Percentiles rank a stretch among this genome's conserved stretches.
Conservation (phyloP, 2,797 vertebrate species). For the Epinephelus awoara region DNA sequence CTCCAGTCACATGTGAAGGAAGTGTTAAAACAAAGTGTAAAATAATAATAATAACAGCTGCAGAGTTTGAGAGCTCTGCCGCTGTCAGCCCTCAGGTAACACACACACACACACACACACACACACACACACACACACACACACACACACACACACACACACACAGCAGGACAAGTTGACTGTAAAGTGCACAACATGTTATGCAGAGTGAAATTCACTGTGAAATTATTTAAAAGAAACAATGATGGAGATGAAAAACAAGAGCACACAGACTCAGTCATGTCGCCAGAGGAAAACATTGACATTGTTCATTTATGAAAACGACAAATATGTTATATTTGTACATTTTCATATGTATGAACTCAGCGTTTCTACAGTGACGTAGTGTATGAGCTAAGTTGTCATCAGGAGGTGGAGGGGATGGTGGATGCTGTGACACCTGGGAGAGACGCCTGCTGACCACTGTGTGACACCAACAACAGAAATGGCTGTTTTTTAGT, state of each 20-base stretch:
- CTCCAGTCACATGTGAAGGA: constrained; percentile 9
- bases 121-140: constrained; percentile 19
- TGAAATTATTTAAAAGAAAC: constrained; percentile 4
- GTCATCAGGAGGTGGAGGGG: too few species aligned
- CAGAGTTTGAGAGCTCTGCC: constrained; percentile 13
- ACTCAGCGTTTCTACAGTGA: too few species aligned
- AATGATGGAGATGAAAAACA: neutral
- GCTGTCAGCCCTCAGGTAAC: constrained; percentile 36
- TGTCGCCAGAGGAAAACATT: too few species aligned
- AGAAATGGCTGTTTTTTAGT: too few species aligned
- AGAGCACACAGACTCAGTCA: neutral
- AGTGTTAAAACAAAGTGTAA: constrained; percentile 21
- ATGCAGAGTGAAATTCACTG: constrained; percentile 4
- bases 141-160: constrained; percentile 11
- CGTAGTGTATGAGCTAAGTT: too few species aligned
- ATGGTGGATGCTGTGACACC: too few species aligned
- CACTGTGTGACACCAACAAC: too few species aligned
- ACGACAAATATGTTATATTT: too few species aligned
- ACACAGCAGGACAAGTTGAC: neutral
- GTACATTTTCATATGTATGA: too few species aligned
- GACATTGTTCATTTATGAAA: neutral
- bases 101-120: neutral
- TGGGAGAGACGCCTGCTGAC: too few species aligned
- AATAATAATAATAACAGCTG: constrained; percentile 29
- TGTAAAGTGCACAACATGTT: neutral